These are phyloP conservation scores for Falco columbarius DNA, from an alignment of 2,797 vertebrate genomes.

Conservation along the genomic window DNA sequence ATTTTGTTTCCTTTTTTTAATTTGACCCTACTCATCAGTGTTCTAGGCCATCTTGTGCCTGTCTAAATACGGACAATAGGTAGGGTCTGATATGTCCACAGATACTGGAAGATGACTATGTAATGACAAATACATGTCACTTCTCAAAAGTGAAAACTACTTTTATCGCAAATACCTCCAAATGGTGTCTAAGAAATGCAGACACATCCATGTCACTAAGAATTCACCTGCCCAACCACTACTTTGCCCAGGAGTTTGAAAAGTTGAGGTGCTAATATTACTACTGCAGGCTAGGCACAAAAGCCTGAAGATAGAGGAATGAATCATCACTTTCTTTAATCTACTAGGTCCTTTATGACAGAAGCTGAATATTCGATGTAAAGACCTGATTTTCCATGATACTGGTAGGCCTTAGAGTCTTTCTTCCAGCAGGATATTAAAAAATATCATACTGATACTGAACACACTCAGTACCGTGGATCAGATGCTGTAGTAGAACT, in stretches of 20 bases:
- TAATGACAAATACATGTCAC: background rate
- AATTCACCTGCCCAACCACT: background rate
- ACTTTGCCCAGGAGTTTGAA: background rate
- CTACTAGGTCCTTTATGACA: background rate
- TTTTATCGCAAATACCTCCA: background rate
- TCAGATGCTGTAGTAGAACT: background rate
- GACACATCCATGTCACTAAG: background rate
- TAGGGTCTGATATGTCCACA: background rate
- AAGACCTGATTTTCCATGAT: background rate
- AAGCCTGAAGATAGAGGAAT: background rate
- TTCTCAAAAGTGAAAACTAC: background rate
- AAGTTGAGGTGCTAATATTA: background rate
- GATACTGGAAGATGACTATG: background rate
- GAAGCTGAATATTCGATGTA: background rate
- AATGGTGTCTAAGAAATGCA: background rate
- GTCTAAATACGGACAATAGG: background rate
- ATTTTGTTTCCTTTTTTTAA: background rate
- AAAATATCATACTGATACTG: background rate
- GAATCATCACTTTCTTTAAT: background rate
- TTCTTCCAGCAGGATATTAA: background rate
- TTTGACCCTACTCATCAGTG: background rate
- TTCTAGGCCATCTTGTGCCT: background rate
- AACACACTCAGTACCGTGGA: background rate
- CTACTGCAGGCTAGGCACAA: background rate
- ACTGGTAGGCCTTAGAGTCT: background rate